Conservation (phyloP, 2,797 vertebrate species). For the Pseudotriccus pelzelni region DNA sequence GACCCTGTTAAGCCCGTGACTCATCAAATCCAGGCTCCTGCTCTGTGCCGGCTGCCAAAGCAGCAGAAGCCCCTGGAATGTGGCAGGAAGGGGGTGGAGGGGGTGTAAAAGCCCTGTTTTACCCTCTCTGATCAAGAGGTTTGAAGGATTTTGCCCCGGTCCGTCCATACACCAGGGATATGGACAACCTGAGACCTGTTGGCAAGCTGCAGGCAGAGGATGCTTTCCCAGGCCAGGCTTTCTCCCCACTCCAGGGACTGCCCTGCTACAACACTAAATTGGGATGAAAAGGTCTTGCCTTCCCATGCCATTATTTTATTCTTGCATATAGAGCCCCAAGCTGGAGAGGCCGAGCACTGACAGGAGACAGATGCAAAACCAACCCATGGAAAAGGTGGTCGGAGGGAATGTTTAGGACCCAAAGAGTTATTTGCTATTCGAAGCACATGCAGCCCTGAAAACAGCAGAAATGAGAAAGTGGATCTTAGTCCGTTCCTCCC, state of each 20-base stretch:
- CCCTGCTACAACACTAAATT: rapidly evolving
- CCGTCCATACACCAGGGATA: rapidly evolving
- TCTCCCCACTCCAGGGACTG: too few relatives aligned
- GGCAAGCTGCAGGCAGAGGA: not conserved
- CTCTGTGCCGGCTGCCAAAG: not conserved
- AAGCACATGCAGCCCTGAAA: not conserved
- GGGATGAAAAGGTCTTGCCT: not conserved
- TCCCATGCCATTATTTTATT: not conserved
- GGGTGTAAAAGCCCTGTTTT: not conserved
- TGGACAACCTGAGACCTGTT: rapidly evolving
- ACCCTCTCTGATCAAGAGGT: not conserved
- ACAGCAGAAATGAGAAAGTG: rapidly evolving
- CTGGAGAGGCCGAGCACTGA: not conserved
- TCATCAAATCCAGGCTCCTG: constrained; percentile 22
- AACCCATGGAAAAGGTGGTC: not conserved
- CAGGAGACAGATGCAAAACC: not conserved
- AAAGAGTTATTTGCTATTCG: not conserved
- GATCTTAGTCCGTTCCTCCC: not conserved
- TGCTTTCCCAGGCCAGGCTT: not conserved
- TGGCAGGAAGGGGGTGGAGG: not conserved
- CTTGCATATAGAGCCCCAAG: not conserved
- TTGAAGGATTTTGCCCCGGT: rapidly evolving
- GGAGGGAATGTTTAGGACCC: not conserved
- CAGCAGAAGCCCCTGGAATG: rapidly evolving
- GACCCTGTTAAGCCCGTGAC: not conserved